Evolutionary conservation across 2,888 invertebrate species (phyloP).

Genomic region (Brachyopa scutellaris): DNA sequence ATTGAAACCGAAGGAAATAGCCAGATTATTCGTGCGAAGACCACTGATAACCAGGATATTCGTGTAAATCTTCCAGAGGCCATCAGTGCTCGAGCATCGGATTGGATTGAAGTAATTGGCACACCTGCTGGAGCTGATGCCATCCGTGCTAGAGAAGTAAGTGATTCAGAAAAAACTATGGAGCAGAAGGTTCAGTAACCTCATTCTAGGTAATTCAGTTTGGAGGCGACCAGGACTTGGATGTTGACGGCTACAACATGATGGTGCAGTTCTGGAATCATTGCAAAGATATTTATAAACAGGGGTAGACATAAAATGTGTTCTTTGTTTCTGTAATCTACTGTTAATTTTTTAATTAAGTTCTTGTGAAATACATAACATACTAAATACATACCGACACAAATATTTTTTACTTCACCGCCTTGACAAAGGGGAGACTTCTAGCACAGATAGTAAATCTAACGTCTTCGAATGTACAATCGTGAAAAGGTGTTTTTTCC

Average conservation of each 20-base stretch:
- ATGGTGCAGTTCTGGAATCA: slow-evolving; percentile 79
- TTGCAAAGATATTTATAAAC: slow-evolving; percentile 72
- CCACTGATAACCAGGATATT: slow-evolving; percentile 77
- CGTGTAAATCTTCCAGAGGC: slow-evolving; percentile 76
- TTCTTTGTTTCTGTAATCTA: background rate
- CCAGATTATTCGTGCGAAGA: slow-evolving; percentile 75
- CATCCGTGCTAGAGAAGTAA: slow-evolving; percentile 79
- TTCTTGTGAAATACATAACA: no score
- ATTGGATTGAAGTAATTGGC: slow-evolving; percentile 81
- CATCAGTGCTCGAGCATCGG: slow-evolving; percentile 74
- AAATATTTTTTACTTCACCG: no score
- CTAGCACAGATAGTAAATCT: no score
- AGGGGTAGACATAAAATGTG: slow-evolving; percentile 27
- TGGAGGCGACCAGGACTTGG: slow-evolving; percentile 79
- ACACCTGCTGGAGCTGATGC: slow-evolving; percentile 75
- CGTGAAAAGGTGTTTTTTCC: no score
- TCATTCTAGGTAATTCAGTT: slow-evolving; percentile 78
- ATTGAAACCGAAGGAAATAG: slow-evolving; percentile 76
- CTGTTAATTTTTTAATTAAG: background rate
- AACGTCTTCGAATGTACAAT: no score
- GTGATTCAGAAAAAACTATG: no score
- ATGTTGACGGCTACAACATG: slow-evolving; percentile 79
- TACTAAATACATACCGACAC: no score
- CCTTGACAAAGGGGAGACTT: no score
- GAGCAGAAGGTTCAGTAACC: background rate